A percentile compares a stretch with the other conserved stretches of the same genome.
phyloP scores from a whole-genome alignment of 2,888 invertebrate genomes.

The Camptogramma bilineatum region DNA sequence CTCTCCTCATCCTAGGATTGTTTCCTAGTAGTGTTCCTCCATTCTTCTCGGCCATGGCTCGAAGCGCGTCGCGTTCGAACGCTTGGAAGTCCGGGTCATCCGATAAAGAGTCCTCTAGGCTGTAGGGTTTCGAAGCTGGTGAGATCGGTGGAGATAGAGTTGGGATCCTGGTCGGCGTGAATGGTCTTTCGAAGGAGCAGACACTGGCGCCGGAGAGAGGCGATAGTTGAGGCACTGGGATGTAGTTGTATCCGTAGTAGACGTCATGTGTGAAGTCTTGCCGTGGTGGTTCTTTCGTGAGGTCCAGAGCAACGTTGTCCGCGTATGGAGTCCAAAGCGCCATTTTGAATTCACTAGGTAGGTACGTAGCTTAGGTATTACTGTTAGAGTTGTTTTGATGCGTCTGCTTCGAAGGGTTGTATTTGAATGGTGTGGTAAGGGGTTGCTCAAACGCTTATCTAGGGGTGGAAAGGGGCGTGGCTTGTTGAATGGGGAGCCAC shows the following conservation, averaged over 20 bases:
- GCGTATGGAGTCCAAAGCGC: constrained; percentile 75
- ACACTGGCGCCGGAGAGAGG: constrained; percentile 52
- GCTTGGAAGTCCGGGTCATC: constrained; percentile 87
- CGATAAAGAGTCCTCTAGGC: constrained; percentile 54
- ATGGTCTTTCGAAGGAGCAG: constrained; percentile 48
- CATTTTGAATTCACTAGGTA: constrained; percentile 56
- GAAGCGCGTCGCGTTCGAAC: constrained; percentile 88
- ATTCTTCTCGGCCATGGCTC: constrained; percentile 87
- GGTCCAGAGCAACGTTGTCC: constrained; percentile 61
- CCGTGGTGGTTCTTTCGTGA: constrained; percentile 50
- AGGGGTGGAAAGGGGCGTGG: constrained; percentile 45
- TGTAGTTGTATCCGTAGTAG: constrained; percentile 46
- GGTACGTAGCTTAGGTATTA: background rate
- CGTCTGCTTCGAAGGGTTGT: constrained; percentile 37
- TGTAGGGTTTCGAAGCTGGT: constrained; percentile 45
- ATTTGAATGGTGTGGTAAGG: constrained; percentile 42
- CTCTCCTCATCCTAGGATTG: constrained; percentile 89
- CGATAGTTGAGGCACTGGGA: constrained; percentile 49
- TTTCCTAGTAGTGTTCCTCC: constrained; percentile 80
- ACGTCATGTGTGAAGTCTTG: constrained; percentile 19
- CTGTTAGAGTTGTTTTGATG: constrained; percentile 25
- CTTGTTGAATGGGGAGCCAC: constrained; percentile 31
- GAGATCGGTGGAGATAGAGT: constrained; percentile 54
- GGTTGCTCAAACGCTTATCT: constrained; percentile 46
- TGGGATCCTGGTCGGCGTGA: constrained; percentile 32